Percentiles rank a stretch among this genome's conserved stretches.
Evolutionary conservation across 2,797 vertebrate genomes (phyloP).

Genomic region (Betta splendens): DNA sequence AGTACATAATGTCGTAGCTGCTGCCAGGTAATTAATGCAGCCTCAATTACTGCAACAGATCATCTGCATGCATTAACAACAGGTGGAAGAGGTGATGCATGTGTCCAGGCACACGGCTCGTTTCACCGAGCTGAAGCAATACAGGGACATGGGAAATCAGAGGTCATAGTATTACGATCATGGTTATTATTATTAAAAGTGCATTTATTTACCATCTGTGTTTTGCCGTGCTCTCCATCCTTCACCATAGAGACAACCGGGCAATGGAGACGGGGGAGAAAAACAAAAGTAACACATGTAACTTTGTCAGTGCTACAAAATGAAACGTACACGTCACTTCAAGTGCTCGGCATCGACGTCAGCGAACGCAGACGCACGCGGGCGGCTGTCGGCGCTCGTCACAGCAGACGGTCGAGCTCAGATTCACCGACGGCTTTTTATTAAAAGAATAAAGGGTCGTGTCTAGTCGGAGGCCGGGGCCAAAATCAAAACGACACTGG

Average conservation of each 20-base stretch:
- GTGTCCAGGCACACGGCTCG: constrained; percentile 43
- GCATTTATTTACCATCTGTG: constrained; percentile 85
- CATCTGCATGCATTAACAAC: constrained; percentile 65
- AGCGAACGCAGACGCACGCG: constrained; percentile 2
- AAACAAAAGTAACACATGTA: constrained; percentile 76
- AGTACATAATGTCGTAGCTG: constrained; percentile 38
- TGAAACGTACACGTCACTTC: constrained; percentile 38
- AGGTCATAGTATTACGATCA: constrained; percentile 35
- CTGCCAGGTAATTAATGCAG: constrained; percentile 45
- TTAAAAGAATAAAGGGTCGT: neutral
- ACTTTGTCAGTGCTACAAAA: constrained; percentile 59
- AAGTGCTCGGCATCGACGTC: constrained; percentile 31
- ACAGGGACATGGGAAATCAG: constrained; percentile 61
- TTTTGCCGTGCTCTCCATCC: constrained; percentile 87
- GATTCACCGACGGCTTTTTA: constrained; percentile 1
- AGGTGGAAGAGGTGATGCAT: constrained; percentile 39
- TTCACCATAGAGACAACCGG: constrained; percentile 80
- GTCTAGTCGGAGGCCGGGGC: neutral
- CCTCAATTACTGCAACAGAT: constrained; percentile 53
- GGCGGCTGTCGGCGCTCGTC: too few relatives aligned
- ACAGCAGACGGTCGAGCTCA: neutral
- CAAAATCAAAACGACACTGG: too few relatives aligned
- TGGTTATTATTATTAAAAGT: constrained; percentile 71
- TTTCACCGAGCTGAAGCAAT: constrained; percentile 49
- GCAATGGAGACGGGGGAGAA: constrained; percentile 73